These are phyloP conservation scores for Drosophila meridiana DNA, from an alignment of 2,888 invertebrate genomes.

Conservation along the genomic window DNA sequence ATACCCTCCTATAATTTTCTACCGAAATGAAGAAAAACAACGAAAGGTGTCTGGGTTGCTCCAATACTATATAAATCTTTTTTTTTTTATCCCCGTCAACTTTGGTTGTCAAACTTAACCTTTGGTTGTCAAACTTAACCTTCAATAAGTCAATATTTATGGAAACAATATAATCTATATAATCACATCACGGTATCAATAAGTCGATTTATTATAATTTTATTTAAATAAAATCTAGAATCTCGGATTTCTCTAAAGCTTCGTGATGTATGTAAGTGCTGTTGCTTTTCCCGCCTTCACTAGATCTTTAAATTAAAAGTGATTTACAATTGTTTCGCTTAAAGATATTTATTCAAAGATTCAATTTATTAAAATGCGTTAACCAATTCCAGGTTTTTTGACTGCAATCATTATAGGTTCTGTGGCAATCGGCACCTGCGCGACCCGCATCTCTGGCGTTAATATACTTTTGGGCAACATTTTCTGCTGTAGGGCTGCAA, in stretches of 20 bases:
- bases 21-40: too few species aligned
- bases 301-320: background rate
- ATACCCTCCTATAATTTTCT: too few species aligned
- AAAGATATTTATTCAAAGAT: background rate
- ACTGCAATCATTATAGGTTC: conserved; percentile 66
- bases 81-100: background rate
- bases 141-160: background rate
- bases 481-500: conserved; percentile 69
- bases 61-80: background rate
- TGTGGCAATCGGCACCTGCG: conserved; percentile 68
- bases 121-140: background rate
- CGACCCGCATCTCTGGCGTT: conserved; percentile 73
- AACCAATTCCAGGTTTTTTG: conserved; percentile 51
- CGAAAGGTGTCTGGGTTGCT: background rate
- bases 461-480: conserved; percentile 73
- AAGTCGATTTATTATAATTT: too few species aligned
- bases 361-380: conserved; percentile 12
- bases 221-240: too few species aligned
- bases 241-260: too few species aligned
- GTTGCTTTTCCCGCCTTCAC: too few species aligned
- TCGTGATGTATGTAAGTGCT: too few species aligned
- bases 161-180: too few species aligned
- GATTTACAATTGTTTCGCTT: background rate
- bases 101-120: background rate
- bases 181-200: too few species aligned